phyloP scores from a whole-genome alignment of 2,113 vertebrate genomes.

The Bubo bubo region DNA sequence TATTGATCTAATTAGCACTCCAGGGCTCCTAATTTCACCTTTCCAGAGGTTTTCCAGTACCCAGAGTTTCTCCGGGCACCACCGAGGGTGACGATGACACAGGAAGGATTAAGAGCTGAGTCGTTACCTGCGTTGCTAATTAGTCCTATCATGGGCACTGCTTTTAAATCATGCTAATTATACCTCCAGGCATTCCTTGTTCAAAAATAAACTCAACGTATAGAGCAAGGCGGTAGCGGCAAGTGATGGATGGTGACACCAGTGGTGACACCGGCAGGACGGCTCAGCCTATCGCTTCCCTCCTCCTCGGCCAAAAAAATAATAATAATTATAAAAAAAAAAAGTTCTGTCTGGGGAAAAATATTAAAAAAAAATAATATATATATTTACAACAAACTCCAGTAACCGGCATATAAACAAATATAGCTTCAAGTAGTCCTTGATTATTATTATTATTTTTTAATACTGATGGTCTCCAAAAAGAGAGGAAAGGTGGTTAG shows the following conservation, averaged over 20 bases:
- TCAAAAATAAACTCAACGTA: not conserved
- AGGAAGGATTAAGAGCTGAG: not conserved
- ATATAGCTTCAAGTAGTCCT: constrained; percentile 83
- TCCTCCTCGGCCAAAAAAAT: not conserved
- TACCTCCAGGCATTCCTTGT: not conserved
- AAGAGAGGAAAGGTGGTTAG: constrained; percentile 58
- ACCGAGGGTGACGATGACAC: accelerated
- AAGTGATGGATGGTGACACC: not conserved
- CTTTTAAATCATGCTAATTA: not conserved
- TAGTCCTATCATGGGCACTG: not conserved
- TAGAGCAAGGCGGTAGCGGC: not conserved
- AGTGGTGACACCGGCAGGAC: not conserved
- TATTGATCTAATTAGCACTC: not conserved
- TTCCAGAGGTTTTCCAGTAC: not conserved
- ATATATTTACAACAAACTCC: constrained; percentile 77
- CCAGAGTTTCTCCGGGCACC: not conserved
- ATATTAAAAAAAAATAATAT: constrained; percentile 41
- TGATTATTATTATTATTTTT: constrained; percentile 76
- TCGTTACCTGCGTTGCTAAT: not conserved
- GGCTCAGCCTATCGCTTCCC: not conserved
- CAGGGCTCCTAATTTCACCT: not conserved
- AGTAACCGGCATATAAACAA: constrained; percentile 77
- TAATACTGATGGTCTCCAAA: constrained; percentile 83
- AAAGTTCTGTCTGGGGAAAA: constrained; percentile 6
- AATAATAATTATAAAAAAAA: not conserved